Percentiles rank a stretch among this genome's conserved stretches.
phyloP scores from a whole-genome alignment of 2,888 invertebrate genomes.

The Phania funesta region DNA sequence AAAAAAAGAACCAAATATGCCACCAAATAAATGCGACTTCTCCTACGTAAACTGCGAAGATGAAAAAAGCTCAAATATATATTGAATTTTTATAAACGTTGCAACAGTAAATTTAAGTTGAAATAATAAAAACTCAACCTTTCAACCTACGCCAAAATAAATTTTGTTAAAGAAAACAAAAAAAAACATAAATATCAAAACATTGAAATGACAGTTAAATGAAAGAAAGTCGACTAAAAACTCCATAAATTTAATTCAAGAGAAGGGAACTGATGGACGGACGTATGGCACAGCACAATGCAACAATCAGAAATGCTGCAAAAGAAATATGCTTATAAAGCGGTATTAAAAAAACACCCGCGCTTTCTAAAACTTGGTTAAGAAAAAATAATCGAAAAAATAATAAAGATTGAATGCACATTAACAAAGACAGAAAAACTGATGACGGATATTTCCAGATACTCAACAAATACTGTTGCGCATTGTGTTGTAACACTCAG shows the following conservation, averaged over 20 bases:
- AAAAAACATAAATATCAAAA: slow-evolving; percentile 57
- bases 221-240: slow-evolving; percentile 57
- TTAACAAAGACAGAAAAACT: slow-evolving; percentile 20
- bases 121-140: slow-evolving; percentile 56
- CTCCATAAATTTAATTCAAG: slow-evolving; percentile 53
- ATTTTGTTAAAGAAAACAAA: slow-evolving; percentile 40
- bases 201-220: slow-evolving; percentile 64
- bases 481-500: slow-evolving; percentile 27
- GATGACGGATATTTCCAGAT: slow-evolving; percentile 3
- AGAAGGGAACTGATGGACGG: slow-evolving; percentile 48
- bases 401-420: slow-evolving; percentile 56
- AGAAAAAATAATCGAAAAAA: not conserved
- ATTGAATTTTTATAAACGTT: slow-evolving; percentile 48
- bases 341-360: slow-evolving; percentile 62
- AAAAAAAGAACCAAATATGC: slow-evolving; percentile 38
- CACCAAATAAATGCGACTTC: slow-evolving; percentile 43
- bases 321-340: slow-evolving; percentile 36
- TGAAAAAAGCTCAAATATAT: slow-evolving; percentile 25
- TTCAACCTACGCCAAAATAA: slow-evolving; percentile 66
- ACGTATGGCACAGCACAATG: slow-evolving; percentile 51
- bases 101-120: slow-evolving; percentile 36
- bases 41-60: slow-evolving; percentile 48
- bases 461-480: not conserved
- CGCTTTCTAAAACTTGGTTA: slow-evolving; percentile 60
- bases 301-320: slow-evolving; percentile 44